These are phyloP conservation scores for Pterocles gutturalis DNA, from an alignment of 2,113 vertebrate species.

Conservation along the genomic window DNA sequence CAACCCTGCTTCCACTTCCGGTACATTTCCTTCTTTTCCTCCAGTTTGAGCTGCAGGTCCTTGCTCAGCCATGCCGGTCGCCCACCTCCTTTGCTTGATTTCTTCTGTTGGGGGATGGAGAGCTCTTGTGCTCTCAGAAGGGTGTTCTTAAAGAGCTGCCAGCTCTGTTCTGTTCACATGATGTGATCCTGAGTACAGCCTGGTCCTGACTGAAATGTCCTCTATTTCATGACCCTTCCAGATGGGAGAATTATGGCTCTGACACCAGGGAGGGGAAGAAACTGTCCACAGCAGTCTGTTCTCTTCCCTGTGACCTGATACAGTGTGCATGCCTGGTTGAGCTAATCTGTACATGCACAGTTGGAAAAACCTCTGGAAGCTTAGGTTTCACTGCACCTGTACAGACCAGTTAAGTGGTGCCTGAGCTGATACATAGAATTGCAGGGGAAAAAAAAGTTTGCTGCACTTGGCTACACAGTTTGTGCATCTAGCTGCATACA, in stretches of 20 bases:
- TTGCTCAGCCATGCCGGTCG: no score
- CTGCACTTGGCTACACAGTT: neutral
- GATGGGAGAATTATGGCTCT: neutral
- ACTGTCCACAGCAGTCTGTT: neutral
- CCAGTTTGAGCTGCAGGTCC: no score
- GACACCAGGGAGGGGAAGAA: neutral
- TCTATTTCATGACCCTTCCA: neutral
- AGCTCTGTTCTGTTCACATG: neutral
- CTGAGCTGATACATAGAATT: neutral
- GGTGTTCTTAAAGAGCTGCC: no score
- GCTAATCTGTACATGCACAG: neutral
- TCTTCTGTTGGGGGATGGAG: no score
- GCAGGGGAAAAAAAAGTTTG: neutral
- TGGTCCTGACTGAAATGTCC: constrained; percentile 10
- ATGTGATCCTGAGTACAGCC: neutral
- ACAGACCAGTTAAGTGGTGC: neutral
- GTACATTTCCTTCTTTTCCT: no score
- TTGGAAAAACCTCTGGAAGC: neutral
- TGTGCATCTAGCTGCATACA: neutral
- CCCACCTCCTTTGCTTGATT: no score
- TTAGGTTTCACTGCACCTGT: neutral
- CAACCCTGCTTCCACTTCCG: no score
- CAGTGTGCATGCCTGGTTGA: neutral
- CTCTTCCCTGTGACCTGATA: neutral
- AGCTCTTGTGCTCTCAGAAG: no score